Conservation (phyloP, 1,140 invertebrate genomes). For the Brachionus koreanus region DNA sequence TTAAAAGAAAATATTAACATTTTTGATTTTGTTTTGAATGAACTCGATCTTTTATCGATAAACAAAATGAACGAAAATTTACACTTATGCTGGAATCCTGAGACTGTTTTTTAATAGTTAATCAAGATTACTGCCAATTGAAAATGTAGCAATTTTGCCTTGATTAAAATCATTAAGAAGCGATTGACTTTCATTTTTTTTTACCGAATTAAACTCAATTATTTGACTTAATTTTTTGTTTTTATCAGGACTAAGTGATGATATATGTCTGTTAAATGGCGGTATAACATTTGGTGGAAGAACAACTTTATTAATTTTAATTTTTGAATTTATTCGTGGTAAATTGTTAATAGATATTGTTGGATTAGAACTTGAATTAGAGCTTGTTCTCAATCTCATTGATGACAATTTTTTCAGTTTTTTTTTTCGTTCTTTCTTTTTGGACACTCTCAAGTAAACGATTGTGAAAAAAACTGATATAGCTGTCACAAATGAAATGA, state of each 20-base stretch:
- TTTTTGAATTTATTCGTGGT: slow-evolving; percentile 14
- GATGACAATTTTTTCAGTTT: neutral
- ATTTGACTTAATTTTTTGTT: neutral
- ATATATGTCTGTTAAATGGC: neutral
- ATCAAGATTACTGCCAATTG: slow-evolving; percentile 21
- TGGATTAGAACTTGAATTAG: neutral
- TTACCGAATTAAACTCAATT: neutral
- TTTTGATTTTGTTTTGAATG: slow-evolving; percentile 63
- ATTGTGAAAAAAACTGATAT: slow-evolving; percentile 34
- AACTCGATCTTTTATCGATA: slow-evolving; percentile 63
- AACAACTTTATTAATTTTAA: neutral
- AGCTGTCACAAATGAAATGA: neutral
- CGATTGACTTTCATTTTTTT: neutral
- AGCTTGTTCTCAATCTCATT: neutral
- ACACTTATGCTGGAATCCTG: slow-evolving; percentile 72
- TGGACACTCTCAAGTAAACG: neutral
- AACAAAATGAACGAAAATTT: slow-evolving; percentile 60
- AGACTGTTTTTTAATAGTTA: slow-evolving; percentile 37
- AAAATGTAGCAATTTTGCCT: neutral
- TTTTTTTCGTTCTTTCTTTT: slow-evolving; percentile 2
- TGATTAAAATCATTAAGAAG: slow-evolving; percentile 1
- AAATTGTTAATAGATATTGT: neutral
- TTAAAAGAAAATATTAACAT: slow-evolving; percentile 67
- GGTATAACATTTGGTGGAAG: slow-evolving; percentile 22
- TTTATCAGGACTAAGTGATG: neutral